Percentiles rank a stretch among this genome's conserved stretches.
Evolutionary conservation across 2,113 vertebrate genomes (phyloP).

Genomic region (Erpornis zantholeuca): DNA sequence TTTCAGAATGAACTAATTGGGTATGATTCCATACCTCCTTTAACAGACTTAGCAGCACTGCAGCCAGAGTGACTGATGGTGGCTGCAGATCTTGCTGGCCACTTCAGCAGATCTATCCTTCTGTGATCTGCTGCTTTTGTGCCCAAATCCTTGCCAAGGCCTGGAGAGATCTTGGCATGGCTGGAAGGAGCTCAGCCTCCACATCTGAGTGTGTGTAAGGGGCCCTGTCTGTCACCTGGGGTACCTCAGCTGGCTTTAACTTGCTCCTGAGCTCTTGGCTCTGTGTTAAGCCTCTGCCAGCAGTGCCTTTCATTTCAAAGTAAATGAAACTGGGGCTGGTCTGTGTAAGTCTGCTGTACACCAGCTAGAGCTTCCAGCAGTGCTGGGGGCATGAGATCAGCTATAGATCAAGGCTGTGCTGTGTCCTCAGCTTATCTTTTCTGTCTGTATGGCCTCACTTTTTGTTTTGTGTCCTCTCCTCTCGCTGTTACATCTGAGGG

Average conservation of each 20-base stretch:
- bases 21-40: neutral
- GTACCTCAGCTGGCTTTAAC: neutral
- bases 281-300: neutral
- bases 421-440: neutral
- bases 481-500: neutral
- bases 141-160: neutral
- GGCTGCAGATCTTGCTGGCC: neutral
- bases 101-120: fast-evolving
- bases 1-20: neutral
- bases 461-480: neutral
- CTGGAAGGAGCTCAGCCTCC: neutral
- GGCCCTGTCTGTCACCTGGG: neutral
- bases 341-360: neutral
- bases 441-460: neutral
- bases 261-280: neutral
- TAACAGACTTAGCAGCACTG: neutral
- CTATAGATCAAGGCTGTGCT: neutral
- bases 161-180: neutral
- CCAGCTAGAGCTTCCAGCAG: neutral
- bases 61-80: neutral
- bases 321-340: neutral
- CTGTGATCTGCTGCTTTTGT: neutral
- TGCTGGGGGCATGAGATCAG: neutral
- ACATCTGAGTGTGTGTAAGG: neutral
- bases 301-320: neutral